Percentiles rank a stretch among this genome's conserved stretches.
Evolutionary conservation across 2,113 vertebrate genomes (phyloP).

Genomic region (Platichthys flesus): DNA sequence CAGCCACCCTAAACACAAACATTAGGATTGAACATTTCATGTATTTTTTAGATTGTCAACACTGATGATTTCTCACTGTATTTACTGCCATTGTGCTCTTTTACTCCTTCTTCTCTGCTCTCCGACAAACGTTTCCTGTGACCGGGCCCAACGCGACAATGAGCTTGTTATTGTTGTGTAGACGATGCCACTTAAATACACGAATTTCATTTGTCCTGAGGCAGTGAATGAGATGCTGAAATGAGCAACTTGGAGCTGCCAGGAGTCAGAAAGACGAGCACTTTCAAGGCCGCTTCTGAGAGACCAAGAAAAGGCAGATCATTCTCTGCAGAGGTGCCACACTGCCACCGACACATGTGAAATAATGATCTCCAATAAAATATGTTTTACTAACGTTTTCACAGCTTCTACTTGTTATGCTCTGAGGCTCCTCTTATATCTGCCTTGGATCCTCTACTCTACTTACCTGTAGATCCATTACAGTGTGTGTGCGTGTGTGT

Average conservation of each 20-base stretch:
- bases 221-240: constrained; percentile 50
- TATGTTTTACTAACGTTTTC: not conserved
- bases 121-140: not conserved
- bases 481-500: not conserved
- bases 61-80: constrained; percentile 1
- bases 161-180: constrained; percentile 56
- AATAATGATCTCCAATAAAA: constrained; percentile 11
- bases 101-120: constrained; percentile 25
- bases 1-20: constrained; percentile 56
- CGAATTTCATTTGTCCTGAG: constrained; percentile 36
- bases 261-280: constrained; percentile 32
- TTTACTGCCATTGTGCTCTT: constrained; percentile 31
- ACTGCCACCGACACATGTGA: not conserved
- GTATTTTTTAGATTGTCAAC: constrained; percentile 32
- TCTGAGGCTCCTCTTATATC: not conserved
- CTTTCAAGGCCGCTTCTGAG: constrained; percentile 12
- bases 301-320: constrained; percentile 27
- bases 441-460: too few relatives aligned
- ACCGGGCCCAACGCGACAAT: not conserved
- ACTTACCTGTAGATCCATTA: too few relatives aligned
- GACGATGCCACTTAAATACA: constrained; percentile 45
- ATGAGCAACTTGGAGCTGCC: constrained; percentile 43
- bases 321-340: constrained; percentile 21
- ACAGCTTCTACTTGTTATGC: not conserved
- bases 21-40: constrained; percentile 52